Evolutionary conservation across 2,888 invertebrate genomes (phyloP).

Genomic region (Pinctada fucata): DNA sequence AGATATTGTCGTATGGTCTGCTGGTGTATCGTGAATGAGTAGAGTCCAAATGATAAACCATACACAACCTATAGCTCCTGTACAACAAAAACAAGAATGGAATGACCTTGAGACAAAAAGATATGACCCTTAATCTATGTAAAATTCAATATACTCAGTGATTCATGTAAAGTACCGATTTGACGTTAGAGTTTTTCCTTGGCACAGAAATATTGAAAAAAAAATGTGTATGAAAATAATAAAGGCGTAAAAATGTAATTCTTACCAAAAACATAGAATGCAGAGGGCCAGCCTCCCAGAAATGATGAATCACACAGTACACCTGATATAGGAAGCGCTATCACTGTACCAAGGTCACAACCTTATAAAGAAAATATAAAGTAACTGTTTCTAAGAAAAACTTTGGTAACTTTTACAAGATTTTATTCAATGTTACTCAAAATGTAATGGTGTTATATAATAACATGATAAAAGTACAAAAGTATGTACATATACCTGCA

Average conservation of each 20-base stretch:
- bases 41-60: slow-evolving; percentile 18
- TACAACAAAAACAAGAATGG: too few species aligned
- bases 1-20: slow-evolving; percentile 12
- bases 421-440: too few species aligned
- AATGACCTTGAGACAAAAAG: too few species aligned
- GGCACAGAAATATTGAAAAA: too few species aligned
- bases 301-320: not conserved
- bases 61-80: not conserved
- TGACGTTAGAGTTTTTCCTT: too few species aligned
- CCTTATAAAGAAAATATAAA: not conserved
- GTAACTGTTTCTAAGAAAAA: too few species aligned
- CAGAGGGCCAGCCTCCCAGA: slow-evolving; percentile 1
- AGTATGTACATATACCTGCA: not conserved
- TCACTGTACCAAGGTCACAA: not conserved
- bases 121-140: too few species aligned
- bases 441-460: too few species aligned
- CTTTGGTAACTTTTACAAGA: too few species aligned
- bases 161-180: not conserved
- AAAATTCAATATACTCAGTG: not conserved
- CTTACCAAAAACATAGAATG: slow-evolving; percentile 1
- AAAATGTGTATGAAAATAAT: too few species aligned
- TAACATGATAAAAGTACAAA: too few species aligned
- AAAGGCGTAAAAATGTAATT: not conserved
- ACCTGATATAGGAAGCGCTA: not conserved
- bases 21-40: slow-evolving; percentile 13